Evolutionary conservation across 2,888 invertebrate species (phyloP).

Genomic region (Blomia tropicalis): DNA sequence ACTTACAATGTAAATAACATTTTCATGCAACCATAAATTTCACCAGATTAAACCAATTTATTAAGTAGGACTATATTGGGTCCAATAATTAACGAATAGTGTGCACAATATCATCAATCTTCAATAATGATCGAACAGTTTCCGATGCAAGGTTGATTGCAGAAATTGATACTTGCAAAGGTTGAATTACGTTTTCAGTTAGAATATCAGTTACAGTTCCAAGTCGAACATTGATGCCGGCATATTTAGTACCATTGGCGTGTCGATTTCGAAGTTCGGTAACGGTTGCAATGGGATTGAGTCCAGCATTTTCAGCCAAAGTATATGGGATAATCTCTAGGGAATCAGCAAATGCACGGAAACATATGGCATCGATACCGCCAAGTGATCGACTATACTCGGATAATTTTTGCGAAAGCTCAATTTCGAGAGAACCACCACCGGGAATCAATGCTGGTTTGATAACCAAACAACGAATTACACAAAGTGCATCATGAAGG

Average conservation of each 20-base stretch:
- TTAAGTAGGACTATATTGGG: neutral
- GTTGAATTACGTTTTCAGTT: constrained; percentile 92
- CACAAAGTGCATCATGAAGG: constrained; percentile 76
- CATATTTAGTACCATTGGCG: constrained; percentile 63
- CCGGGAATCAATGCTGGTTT: constrained; percentile 80
- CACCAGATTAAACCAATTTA: neutral
- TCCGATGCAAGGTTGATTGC: constrained; percentile 90
- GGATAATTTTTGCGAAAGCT: constrained; percentile 66
- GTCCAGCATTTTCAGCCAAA: constrained; percentile 74
- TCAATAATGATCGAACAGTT: constrained; percentile 89
- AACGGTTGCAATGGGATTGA: constrained; percentile 84
- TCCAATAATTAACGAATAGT: constrained; percentile 25
- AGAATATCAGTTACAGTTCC: constrained; percentile 91
- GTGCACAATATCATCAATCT: constrained; percentile 96
- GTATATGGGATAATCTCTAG: constrained; percentile 87
- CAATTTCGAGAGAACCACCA: constrained; percentile 94
- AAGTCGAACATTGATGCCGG: constrained; percentile 85
- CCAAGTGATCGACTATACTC: constrained; percentile 63
- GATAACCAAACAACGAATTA: constrained; percentile 87
- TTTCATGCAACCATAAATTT: neutral
- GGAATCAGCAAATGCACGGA: constrained; percentile 81
- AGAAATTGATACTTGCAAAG: constrained; percentile 80
- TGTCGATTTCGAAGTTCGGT: constrained; percentile 89
- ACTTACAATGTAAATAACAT: neutral
- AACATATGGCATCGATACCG: constrained; percentile 87